A percentile compares a stretch with the other conserved stretches of the same genome.
Conservation (phyloP, 2,888 invertebrate genomes). For the Theristus sp. region DNA sequence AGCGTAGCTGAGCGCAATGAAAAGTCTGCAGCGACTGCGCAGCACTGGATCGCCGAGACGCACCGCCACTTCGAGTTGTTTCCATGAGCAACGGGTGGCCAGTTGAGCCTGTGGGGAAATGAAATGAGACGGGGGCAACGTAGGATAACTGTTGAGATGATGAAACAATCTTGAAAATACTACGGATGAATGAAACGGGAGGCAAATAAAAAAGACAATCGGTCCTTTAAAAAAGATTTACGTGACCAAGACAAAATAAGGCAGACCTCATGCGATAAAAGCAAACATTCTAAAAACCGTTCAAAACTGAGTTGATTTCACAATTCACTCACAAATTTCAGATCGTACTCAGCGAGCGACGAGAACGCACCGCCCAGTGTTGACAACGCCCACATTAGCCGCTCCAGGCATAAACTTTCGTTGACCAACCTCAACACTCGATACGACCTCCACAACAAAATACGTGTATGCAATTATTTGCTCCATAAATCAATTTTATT, state of each 20-base stretch:
- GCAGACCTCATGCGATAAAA: too few species aligned
- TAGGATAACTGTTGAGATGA: too few species aligned
- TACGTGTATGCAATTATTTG: neutral
- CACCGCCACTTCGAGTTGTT: slow-evolving; percentile 59
- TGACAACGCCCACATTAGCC: slow-evolving; percentile 78
- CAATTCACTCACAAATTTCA: neutral
- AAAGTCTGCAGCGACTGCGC: slow-evolving; percentile 61
- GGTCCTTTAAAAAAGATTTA: neutral
- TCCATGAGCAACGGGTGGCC: slow-evolving; percentile 65
- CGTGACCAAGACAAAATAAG: neutral
- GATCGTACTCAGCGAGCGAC: slow-evolving; percentile 64
- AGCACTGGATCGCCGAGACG: slow-evolving; percentile 59
- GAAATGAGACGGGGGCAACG: neutral
- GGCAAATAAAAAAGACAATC: too few species aligned
- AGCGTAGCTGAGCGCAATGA: slow-evolving; percentile 62
- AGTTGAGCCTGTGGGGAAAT: slow-evolving; percentile 50
- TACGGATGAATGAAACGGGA: too few species aligned
- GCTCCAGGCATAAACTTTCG: slow-evolving; percentile 46
- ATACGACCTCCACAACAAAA: neutral
- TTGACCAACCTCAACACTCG: neutral
- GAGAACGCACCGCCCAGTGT: slow-evolving; percentile 91
- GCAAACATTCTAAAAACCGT: neutral
- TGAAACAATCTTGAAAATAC: too few species aligned
- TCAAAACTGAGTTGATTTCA: neutral
- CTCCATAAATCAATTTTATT: neutral